phyloP scores from a whole-genome alignment of 2,113 vertebrate species.

The Mesembrinibis cayennensis region DNA sequence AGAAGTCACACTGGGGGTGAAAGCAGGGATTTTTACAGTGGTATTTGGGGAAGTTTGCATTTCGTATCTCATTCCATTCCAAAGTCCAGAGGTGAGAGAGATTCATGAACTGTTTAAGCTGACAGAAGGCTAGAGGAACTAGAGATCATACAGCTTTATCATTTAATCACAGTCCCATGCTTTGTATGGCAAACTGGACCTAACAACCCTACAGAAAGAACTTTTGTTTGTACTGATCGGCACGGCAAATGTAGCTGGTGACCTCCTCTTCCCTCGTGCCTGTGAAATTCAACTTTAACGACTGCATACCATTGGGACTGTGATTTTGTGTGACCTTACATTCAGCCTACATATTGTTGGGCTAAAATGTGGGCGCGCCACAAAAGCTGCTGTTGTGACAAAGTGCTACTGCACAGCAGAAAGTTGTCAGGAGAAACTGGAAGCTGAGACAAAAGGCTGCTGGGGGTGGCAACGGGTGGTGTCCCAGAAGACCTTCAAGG shows the following conservation, averaged over 20 bases:
- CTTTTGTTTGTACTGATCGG: neutral
- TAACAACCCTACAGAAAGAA: neutral
- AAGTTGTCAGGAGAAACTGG: neutral
- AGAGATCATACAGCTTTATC: neutral
- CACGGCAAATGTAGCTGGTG: fast-evolving
- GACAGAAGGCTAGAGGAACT: neutral
- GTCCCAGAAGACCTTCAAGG: neutral
- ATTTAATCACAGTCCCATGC: neutral
- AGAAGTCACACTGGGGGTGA: neutral
- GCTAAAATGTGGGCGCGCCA: neutral
- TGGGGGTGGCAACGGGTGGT: neutral
- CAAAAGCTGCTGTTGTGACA: neutral
- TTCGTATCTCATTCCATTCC: neutral
- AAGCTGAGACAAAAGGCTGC: neutral
- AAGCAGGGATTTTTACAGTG: neutral
- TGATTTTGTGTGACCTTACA: neutral
- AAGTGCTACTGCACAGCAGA: neutral
- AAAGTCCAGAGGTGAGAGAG: neutral
- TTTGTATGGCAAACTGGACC: neutral
- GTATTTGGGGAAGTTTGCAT: neutral
- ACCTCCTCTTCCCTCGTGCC: neutral
- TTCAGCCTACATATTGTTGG: neutral
- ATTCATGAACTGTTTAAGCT: neutral
- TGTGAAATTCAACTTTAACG: neutral
- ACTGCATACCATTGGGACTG: neutral